Percentiles rank a stretch among this genome's conserved stretches.
Evolutionary conservation across 1,140 invertebrate genomes (phyloP).

Genomic region (Ganaspis sp.): DNA sequence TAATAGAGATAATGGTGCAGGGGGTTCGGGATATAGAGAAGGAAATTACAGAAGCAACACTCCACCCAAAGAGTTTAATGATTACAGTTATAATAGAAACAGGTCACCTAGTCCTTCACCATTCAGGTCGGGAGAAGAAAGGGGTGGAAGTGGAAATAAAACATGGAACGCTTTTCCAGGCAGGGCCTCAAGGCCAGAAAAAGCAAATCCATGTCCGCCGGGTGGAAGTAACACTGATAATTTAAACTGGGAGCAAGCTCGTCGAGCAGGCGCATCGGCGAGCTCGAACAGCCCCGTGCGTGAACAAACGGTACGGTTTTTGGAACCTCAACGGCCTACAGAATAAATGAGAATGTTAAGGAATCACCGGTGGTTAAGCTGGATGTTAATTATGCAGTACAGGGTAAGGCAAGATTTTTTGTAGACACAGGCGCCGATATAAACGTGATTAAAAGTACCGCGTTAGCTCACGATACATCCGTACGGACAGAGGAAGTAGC

Average conservation of each 20-base stretch:
- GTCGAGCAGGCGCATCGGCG: neutral
- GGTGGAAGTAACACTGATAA: too few relatives aligned
- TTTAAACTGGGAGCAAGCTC: neutral
- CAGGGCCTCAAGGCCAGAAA: too few relatives aligned
- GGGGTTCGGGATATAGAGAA: too few relatives aligned
- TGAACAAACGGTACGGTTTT: neutral
- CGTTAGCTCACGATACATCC: neutral
- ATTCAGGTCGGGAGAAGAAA: too few relatives aligned
- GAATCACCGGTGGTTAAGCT: neutral
- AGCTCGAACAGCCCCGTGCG: neutral
- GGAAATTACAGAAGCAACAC: too few relatives aligned
- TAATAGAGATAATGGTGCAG: too few relatives aligned
- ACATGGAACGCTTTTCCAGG: too few relatives aligned
- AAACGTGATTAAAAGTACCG: neutral
- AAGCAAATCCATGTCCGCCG: too few relatives aligned
- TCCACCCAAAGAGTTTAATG: too few relatives aligned
- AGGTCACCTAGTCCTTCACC: too few relatives aligned
- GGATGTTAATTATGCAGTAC: neutral
- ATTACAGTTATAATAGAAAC: too few relatives aligned
- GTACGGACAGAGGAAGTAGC: neutral
- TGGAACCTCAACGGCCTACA: neutral
- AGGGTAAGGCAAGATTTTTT: neutral
- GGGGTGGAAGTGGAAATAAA: too few relatives aligned
- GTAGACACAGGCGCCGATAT: neutral
- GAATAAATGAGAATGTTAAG: neutral